Evolutionary conservation across 2,113 vertebrate genomes (phyloP), one percentile per base, ranked within the genome.

Genomic region (Dipodomys merriami): DNA sequence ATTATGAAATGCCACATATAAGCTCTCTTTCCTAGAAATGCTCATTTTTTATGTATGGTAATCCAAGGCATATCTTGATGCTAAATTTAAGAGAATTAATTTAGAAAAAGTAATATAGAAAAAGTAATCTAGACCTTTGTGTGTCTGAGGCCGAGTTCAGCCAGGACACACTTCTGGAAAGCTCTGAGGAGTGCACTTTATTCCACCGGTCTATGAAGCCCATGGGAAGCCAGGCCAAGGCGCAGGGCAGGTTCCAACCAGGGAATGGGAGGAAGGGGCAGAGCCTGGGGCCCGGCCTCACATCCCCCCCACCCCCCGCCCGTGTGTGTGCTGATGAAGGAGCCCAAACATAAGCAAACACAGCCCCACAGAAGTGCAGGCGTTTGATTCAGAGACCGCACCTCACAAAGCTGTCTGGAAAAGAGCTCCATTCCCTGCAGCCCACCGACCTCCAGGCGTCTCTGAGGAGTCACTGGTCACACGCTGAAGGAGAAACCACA

Each of bases 131-230:
- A 3, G 20, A 5, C 23, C 39, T 60, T 19, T 1, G 33, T 13
- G 3, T 0, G 11, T 35, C n/a, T 12, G 57, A 57, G 53, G 44
- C 35, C 18, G 44, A 33, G 33, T n/a, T 6, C 22, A 46, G 5
- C 0, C 23, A 0, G 12, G 10, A 35, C 29, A 0, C 0, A 2
- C 39, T 10, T 29, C 29, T 33, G 4, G 2, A 44, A 16, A 62
- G 7, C 44, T 11, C 29, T n/a, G 30, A 79, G 23, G 60, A 15
- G 4, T 1, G 19, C 27, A 68, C 19, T 64, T 35, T 1, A 39
- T 53, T 30, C 25, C 7, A 13, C 13, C 9, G 1, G 30, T 62
- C 78, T 53, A 1, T 44, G 11, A 2, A 44, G 35, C 2, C 39
- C 46, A 35, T 0, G 44, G 29, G 15, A 22, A 12, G 33, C 10